These are phyloP conservation scores for Micromys minutus DNA, from an alignment of 2,113 vertebrate genomes.

Conservation along the genomic window DNA sequence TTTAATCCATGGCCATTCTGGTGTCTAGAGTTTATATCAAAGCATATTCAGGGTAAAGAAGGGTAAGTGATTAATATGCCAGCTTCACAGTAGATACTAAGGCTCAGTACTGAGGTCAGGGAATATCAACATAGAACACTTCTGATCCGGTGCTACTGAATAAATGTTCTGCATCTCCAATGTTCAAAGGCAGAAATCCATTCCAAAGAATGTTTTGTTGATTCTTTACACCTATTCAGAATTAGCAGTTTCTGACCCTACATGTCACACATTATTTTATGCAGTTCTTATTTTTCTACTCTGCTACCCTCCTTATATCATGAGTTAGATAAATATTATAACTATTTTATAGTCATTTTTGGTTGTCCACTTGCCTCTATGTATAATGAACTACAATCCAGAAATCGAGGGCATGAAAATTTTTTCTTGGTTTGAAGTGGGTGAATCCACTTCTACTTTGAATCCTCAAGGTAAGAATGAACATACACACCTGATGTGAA, in stretches of 20 bases:
- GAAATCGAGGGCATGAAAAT: background rate
- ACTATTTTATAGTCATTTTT: background rate
- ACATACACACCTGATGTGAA: background rate
- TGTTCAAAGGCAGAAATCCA: background rate
- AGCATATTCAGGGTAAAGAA: background rate
- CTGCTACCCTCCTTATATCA: background rate
- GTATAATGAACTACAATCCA: background rate
- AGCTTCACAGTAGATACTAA: background rate
- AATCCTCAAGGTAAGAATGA: background rate
- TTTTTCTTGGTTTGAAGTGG: background rate
- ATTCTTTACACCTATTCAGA: background rate
- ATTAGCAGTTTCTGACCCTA: background rate
- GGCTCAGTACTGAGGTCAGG: background rate
- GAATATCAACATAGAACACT: background rate
- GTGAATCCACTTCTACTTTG: background rate
- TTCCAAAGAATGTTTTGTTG: background rate
- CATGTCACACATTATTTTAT: background rate
- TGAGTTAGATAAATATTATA: background rate
- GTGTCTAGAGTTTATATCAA: background rate
- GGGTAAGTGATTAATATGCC: background rate
- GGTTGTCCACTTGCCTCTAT: background rate
- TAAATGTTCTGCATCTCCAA: background rate
- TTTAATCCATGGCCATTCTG: background rate
- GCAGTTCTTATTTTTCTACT: background rate
- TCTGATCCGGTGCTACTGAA: background rate